These are phyloP conservation scores for Neogale vison DNA, from an alignment of 2,113 vertebrate species.

Conservation along the genomic window DNA sequence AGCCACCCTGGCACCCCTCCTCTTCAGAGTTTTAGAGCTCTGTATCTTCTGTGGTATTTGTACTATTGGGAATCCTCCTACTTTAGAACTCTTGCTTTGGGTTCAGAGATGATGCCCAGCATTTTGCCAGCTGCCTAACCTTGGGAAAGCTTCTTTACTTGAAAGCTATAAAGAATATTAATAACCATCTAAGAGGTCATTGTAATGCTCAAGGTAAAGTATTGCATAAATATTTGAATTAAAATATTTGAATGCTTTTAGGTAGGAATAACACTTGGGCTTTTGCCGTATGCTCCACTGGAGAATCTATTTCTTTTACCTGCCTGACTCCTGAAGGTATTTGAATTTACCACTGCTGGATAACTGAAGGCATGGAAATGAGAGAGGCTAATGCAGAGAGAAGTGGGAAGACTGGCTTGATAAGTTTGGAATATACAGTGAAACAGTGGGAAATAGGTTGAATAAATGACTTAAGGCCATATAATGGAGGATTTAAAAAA, in stretches of 20 bases:
- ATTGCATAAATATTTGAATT: conserved; percentile 18
- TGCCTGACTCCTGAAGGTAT: conserved; percentile 9
- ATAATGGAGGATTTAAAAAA: conserved; percentile 25
- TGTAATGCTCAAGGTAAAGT: conserved; percentile 33
- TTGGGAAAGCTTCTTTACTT: neutral
- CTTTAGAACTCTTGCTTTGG: conserved; percentile 24
- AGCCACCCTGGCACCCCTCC: neutral
- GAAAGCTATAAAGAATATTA: conserved; percentile 15
- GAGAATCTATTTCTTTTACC: conserved; percentile 36
- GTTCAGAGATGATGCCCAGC: conserved; percentile 3
- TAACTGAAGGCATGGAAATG: conserved; percentile 2
- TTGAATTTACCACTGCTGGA: conserved; percentile 3
- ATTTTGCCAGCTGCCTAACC: conserved; percentile 30
- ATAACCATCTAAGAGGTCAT: conserved; percentile 16
- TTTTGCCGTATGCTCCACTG: neutral
- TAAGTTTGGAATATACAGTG: conserved; percentile 10
- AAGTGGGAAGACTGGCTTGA: conserved; percentile 53
- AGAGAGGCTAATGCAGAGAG: neutral
- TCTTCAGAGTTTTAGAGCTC: neutral
- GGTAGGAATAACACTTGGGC: neutral
- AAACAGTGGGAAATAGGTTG: conserved; percentile 38
- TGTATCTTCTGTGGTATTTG: neutral
- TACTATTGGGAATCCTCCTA: neutral
- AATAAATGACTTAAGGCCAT: conserved; percentile 55
- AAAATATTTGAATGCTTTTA: conserved; percentile 43